phyloP scores from a whole-genome alignment of 2,797 vertebrate genomes.

The Betta splendens region DNA sequence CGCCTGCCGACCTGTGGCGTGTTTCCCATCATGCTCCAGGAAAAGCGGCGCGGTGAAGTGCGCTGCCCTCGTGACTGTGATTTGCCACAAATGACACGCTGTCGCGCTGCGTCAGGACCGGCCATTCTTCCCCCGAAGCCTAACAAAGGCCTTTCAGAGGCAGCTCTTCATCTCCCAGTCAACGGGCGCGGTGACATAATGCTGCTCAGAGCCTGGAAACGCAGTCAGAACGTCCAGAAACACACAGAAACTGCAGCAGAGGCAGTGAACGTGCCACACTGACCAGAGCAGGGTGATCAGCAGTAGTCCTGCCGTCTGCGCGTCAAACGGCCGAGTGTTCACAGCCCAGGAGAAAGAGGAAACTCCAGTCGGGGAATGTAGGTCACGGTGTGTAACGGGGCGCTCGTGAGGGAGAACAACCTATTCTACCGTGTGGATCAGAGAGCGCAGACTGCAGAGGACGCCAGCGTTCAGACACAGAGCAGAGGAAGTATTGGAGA shows the following conservation, averaged over 20 bases:
- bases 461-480: too few relatives aligned
- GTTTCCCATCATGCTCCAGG: slow-evolving; percentile 27
- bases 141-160: slow-evolving; percentile 54
- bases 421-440: slow-evolving; percentile 11
- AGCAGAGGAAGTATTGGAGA: too few relatives aligned
- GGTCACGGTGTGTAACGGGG: slow-evolving; percentile 14
- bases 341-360: slow-evolving; percentile 12
- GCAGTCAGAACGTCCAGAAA: slow-evolving; percentile 47
- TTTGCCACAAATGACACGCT: slow-evolving; percentile 53
- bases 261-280: background rate
- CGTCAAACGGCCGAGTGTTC: slow-evolving; percentile 42
- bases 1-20: background rate
- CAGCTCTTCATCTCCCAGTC: slow-evolving; percentile 61
- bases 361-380: slow-evolving; percentile 11
- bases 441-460: slow-evolving; percentile 6
- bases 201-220: slow-evolving; percentile 54
- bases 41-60: slow-evolving; percentile 2
- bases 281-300: slow-evolving; percentile 14
- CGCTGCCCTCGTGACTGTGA: slow-evolving; percentile 39
- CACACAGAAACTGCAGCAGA: slow-evolving; percentile 15
- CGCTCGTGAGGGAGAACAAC: background rate
- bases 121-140: slow-evolving; percentile 54
- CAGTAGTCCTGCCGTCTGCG: slow-evolving; percentile 26
- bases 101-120: slow-evolving; percentile 60
- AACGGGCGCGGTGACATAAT: slow-evolving; percentile 63